Conservation (phyloP, 2,113 vertebrate species). For the Chitala chitala region DNA sequence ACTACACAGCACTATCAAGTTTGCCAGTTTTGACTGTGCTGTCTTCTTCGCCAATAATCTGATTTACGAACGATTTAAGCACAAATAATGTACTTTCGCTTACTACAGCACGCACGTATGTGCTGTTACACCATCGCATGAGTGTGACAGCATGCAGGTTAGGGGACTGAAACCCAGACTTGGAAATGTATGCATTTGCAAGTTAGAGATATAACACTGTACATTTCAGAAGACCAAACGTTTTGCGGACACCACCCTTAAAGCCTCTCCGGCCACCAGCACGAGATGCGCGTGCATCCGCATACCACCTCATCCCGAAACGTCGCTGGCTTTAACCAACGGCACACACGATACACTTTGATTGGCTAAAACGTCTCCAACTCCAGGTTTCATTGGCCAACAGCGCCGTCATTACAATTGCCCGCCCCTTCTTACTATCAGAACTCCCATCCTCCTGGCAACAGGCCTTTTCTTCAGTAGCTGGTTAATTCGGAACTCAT, state of each 20-base stretch:
- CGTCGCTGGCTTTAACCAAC: conserved; percentile 26
- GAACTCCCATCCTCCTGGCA: conserved; percentile 62
- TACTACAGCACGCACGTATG: background rate
- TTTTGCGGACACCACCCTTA: conserved; percentile 11
- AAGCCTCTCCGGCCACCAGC: background rate
- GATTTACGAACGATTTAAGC: background rate
- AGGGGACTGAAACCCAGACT: no score
- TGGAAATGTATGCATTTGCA: no score
- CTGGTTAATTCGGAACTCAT: background rate
- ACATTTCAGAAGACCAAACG: background rate
- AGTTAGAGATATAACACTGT: background rate
- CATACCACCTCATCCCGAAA: conserved; percentile 15
- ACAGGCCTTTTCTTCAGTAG: conserved; percentile 40
- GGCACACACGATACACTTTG: background rate
- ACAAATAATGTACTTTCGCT: background rate
- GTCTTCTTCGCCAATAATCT: no score
- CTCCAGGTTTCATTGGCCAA: conserved; percentile 40
- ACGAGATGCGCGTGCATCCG: background rate
- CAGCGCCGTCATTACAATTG: conserved; percentile 32
- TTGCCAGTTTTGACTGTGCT: no score
- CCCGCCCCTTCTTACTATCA: conserved; percentile 49
- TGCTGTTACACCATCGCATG: background rate
- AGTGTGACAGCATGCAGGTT: no score
- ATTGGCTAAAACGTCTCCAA: conserved; percentile 43
- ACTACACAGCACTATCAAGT: no score